phyloP scores from a whole-genome alignment of 92 coral and sea anemone species.

The Heteractis magnifica region DNA sequence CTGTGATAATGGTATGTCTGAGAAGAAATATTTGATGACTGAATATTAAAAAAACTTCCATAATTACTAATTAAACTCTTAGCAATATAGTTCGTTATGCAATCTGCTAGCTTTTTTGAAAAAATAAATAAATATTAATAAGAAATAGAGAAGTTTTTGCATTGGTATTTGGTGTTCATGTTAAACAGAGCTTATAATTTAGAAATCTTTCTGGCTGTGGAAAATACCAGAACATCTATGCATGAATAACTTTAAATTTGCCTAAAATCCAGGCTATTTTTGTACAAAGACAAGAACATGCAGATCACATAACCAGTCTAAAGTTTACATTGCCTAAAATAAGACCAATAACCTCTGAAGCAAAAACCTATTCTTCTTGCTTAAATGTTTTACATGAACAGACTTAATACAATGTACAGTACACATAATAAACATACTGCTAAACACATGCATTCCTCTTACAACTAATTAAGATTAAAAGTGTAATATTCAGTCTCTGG shows the following conservation, averaged over 20 bases:
- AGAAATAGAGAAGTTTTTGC: too few relatives aligned
- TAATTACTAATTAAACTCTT: not conserved
- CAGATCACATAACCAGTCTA: conserved; percentile 1
- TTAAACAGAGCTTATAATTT: not conserved
- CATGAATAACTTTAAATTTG: not conserved
- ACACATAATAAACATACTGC: not conserved
- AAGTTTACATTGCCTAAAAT: not conserved
- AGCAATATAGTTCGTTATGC: too few relatives aligned
- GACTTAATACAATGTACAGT: not conserved
- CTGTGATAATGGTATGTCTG: too few relatives aligned
- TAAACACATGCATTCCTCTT: not conserved
- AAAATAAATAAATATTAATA: too few relatives aligned
- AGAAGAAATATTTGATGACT: not conserved
- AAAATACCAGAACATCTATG: conserved; percentile 11
- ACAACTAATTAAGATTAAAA: not conserved
- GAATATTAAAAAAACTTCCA: not conserved
- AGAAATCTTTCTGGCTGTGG: not conserved
- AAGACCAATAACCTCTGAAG: not conserved
- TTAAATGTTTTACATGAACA: not conserved
- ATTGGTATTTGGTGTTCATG: not conserved
- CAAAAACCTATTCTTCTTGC: not conserved
- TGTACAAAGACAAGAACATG: not conserved
- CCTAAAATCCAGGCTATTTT: not conserved
- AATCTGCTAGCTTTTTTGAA: too few relatives aligned
- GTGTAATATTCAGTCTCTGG: not conserved